phyloP scores from a whole-genome alignment of 2,797 vertebrate species.

The Novumbra hubbsi region DNA sequence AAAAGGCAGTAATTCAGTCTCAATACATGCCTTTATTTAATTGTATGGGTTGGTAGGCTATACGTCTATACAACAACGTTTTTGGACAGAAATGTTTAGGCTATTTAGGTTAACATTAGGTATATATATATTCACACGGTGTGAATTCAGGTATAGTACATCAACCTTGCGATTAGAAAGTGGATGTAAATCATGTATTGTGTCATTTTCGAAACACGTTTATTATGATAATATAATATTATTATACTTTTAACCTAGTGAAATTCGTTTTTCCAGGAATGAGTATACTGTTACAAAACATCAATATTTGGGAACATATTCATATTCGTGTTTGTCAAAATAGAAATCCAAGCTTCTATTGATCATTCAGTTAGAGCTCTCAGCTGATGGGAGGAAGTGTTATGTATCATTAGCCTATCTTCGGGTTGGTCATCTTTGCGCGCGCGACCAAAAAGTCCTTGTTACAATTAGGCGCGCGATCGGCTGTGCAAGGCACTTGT shows the following conservation, averaged over 20 bases:
- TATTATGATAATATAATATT: no score
- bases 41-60: not conserved
- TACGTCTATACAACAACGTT: not conserved
- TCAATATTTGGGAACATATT: not conserved
- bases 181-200: no score
- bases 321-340: not conserved
- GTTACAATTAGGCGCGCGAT: slow-evolving; percentile 49
- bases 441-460: no score
- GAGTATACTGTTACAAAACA: no score
- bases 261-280: no score
- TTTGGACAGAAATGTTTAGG: not conserved
- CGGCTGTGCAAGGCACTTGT: slow-evolving; percentile 48
- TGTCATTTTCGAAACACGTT: not conserved
- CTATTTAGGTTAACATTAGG: not conserved
- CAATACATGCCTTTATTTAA: not conserved
- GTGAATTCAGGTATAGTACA: no score
- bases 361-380: not conserved
- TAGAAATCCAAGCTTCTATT: not conserved
- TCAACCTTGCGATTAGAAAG: no score
- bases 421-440: no score
- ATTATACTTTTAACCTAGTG: no score
- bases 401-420: no score
- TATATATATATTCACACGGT: no score
- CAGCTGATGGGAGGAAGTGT: slow-evolving; percentile 7
- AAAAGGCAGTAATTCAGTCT: not conserved